Percentiles rank a stretch among this genome's conserved stretches.
Evolutionary conservation across 2,113 vertebrate genomes (phyloP).

Genomic region (Callipepla squamata): DNA sequence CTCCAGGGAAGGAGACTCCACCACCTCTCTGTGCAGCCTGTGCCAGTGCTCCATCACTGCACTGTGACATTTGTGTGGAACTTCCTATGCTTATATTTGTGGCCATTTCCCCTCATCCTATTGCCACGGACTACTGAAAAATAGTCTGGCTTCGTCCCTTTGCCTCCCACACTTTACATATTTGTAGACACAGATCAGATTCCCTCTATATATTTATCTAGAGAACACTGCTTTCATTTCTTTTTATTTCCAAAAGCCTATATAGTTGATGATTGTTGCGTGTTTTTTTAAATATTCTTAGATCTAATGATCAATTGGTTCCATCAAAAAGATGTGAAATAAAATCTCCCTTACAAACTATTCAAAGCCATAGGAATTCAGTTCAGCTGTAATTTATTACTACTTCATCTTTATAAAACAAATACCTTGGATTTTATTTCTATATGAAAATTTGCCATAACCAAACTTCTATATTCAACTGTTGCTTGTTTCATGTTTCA

Average conservation of each 20-base stretch:
- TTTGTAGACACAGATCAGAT: too few species aligned
- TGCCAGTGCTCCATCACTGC: too few species aligned
- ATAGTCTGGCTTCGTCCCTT: too few species aligned
- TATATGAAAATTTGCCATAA: background rate
- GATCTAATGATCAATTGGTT: background rate
- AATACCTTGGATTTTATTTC: background rate
- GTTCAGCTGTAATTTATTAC: background rate
- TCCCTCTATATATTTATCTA: background rate
- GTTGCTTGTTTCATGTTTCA: background rate
- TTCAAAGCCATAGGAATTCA: background rate
- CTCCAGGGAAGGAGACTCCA: too few species aligned
- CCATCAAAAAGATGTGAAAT: background rate
- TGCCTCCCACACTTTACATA: too few species aligned
- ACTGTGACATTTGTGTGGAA: too few species aligned
- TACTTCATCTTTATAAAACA: background rate
- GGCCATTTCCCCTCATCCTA: too few species aligned
- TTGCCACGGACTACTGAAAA: too few species aligned
- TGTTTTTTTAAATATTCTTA: background rate
- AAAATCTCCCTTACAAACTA: background rate
- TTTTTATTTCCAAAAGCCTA: background rate
- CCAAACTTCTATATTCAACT: background rate
- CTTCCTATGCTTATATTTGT: too few species aligned
- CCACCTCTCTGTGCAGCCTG: too few species aligned
- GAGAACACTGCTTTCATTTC: background rate
- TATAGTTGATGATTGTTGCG: background rate